Percentiles rank a stretch among this genome's conserved stretches.
phyloP scores from a whole-genome alignment of 1,140 invertebrate species.

The Camponotus vicinus region DNA sequence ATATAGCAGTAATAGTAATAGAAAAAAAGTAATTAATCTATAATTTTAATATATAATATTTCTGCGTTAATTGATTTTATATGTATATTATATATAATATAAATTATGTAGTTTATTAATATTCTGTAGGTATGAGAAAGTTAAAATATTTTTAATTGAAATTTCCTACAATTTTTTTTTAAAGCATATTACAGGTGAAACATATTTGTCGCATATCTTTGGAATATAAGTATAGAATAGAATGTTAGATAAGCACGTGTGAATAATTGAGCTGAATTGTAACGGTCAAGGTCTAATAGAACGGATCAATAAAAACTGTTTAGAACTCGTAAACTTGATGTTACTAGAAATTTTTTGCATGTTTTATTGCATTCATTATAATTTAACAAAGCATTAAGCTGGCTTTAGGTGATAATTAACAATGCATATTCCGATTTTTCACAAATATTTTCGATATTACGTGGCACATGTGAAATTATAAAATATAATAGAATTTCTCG shows the following conservation, averaged over 20 bases:
- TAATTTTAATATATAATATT: no score
- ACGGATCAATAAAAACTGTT: conserved; percentile 26
- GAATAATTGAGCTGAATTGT: background rate
- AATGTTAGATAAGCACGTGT: background rate
- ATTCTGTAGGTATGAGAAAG: background rate
- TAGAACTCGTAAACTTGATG: background rate
- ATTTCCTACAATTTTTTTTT: background rate
- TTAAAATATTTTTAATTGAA: background rate
- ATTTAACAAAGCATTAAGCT: background rate
- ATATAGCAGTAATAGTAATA: no score
- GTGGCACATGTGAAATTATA: background rate
- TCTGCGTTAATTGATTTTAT: no score
- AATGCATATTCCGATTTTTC: background rate
- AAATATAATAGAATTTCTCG: background rate
- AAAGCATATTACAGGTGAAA: background rate
- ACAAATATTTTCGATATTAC: background rate
- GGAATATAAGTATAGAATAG: background rate
- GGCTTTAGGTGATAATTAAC: background rate
- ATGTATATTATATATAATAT: no score
- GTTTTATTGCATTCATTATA: background rate
- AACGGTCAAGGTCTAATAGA: conserved; percentile 10
- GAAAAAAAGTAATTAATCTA: no score
- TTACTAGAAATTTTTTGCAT: background rate
- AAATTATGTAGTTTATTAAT: background rate
- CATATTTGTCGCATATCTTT: background rate